Conservation (phyloP, 2,113 vertebrate genomes). For the Menura novaehollandiae region DNA sequence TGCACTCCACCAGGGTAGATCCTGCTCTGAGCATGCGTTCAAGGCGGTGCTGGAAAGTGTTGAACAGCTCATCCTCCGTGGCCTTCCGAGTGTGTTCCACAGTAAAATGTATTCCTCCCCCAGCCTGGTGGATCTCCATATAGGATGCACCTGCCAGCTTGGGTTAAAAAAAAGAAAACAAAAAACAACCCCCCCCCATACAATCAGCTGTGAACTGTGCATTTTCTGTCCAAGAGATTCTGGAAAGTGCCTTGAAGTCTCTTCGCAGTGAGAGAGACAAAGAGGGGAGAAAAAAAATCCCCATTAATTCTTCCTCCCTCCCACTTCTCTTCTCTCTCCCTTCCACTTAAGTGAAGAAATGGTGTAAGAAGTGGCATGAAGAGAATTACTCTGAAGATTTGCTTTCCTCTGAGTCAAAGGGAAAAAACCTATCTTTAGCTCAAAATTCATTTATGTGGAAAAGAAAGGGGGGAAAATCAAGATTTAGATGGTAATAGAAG, state of each 20-base stretch:
- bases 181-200: neutral
- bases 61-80: slow-evolving; percentile 73
- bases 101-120: slow-evolving; percentile 93
- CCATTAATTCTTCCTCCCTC: neutral
- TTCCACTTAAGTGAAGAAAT: neutral
- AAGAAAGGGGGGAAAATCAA: neutral
- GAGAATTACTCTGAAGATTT: neutral
- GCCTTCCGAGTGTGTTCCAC: slow-evolving; percentile 84
- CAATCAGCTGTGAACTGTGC: neutral
- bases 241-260: neutral
- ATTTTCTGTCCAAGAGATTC: neutral
- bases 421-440: neutral
- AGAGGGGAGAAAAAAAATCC: accelerated
- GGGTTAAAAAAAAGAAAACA: neutral
- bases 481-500: neutral
- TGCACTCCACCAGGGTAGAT: slow-evolving; percentile 92
- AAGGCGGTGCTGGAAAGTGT: slow-evolving; percentile 68
- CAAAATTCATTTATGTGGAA: neutral
- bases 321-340: neutral
- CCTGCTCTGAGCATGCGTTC: slow-evolving; percentile 81
- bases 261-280: neutral
- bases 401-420: neutral
- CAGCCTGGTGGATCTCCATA: slow-evolving; percentile 93
- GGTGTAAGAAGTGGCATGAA: accelerated
- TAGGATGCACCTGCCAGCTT: slow-evolving; percentile 93